Percentiles rank a stretch among this genome's conserved stretches.
These are phyloP conservation scores for Odocoileus hemionus DNA, from an alignment of 2,113 vertebrate species.

Conservation along the genomic window DNA sequence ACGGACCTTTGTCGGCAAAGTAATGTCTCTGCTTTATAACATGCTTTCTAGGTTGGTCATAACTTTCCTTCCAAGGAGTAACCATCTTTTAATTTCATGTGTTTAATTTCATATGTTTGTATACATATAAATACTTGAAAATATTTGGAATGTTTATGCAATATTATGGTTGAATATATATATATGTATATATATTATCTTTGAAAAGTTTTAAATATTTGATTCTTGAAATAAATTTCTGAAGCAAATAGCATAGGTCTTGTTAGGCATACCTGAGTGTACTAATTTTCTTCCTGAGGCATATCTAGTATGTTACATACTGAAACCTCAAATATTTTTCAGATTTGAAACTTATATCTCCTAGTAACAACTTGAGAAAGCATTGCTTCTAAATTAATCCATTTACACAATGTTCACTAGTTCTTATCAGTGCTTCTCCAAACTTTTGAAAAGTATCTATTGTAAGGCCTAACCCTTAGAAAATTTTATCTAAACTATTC, in stretches of 20 bases:
- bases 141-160: background rate
- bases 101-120: background rate
- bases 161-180: background rate
- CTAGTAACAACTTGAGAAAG: background rate
- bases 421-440: background rate
- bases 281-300: background rate
- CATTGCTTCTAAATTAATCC: background rate
- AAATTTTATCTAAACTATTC: background rate
- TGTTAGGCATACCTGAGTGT: background rate
- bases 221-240: background rate
- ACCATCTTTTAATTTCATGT: background rate
- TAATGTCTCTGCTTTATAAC: background rate
- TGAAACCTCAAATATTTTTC: background rate
- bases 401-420: background rate
- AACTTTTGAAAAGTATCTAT: background rate
- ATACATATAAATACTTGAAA: background rate
- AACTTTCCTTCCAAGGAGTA: background rate
- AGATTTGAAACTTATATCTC: background rate
- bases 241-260: background rate
- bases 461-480: background rate
- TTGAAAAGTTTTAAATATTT: background rate
- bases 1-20: accelerated
- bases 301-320: background rate
- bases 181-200: background rate
- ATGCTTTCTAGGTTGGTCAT: background rate